These are phyloP conservation scores for Teleopsis dalmanni DNA, from an alignment of 1,140 invertebrate genomes.

Conservation along the genomic window DNA sequence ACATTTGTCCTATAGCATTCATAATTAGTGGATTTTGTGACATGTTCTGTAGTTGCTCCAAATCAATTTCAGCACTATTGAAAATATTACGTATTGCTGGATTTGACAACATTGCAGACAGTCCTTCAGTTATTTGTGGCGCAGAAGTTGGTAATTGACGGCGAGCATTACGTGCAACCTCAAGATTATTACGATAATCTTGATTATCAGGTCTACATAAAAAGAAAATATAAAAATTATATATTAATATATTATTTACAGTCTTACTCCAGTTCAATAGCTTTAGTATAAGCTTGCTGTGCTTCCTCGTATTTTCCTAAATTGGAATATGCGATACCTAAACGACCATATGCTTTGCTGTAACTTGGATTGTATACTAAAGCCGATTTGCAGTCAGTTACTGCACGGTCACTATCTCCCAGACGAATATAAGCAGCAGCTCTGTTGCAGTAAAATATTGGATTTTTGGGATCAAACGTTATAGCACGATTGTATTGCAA, in stretches of 20 bases:
- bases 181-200: conserved; percentile 81
- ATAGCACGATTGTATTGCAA: conserved; percentile 79
- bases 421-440: conserved; percentile 86
- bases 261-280: conserved; percentile 82
- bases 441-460: conserved; percentile 92
- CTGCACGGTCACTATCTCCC: conserved; percentile 68
- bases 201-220: conserved; percentile 91
- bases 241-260: too few species aligned
- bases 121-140: conserved; percentile 25
- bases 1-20: conserved; percentile 28
- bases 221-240: too few species aligned
- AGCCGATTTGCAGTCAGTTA: conserved; percentile 84
- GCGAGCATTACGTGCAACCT: conserved; percentile 63
- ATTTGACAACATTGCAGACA: conserved; percentile 32
- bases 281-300: conserved; percentile 76
- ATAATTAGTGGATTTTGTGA: conserved; percentile 35
- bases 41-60: conserved; percentile 31
- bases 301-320: conserved; percentile 76
- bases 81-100: conserved; percentile 33
- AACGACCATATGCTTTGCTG: conserved; percentile 88
- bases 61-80: conserved; percentile 31
- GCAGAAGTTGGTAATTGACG: conserved; percentile 19
- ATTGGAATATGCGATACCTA: conserved; percentile 85
- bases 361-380: conserved; percentile 82
- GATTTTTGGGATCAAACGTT: conserved; percentile 72